These are phyloP conservation scores for Muricea muricata DNA, from an alignment of 92 coral and sea anemone genomes.

Conservation along the genomic window DNA sequence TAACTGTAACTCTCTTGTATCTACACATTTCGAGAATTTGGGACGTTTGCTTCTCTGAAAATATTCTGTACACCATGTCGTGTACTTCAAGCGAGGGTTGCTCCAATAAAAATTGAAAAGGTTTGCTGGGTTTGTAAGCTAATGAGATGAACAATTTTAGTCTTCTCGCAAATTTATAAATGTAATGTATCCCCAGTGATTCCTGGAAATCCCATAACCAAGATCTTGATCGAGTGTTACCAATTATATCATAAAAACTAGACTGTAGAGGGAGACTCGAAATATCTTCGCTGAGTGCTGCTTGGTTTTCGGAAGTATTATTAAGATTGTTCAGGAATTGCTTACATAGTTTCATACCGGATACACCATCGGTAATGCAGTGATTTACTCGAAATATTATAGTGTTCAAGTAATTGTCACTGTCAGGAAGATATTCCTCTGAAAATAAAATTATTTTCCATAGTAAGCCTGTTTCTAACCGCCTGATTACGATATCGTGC, in stretches of 20 bases:
- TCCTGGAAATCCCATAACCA: neutral
- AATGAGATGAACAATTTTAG: neutral
- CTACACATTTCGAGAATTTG: conserved; percentile 3
- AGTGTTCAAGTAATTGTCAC: neutral
- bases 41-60: neutral
- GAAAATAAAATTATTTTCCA: neutral
- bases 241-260: neutral
- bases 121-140: neutral
- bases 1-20: neutral
- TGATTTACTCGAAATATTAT: neutral
- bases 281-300: neutral
- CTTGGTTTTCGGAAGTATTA: neutral
- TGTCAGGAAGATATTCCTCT: neutral
- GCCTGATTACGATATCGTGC: neutral
- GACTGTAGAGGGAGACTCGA: neutral
- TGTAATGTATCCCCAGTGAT: neutral
- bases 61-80: neutral
- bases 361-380: neutral
- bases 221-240: neutral
- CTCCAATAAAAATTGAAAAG: neutral
- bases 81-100: neutral
- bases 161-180: neutral
- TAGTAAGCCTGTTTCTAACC: neutral
- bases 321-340: neutral
- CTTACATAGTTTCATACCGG: neutral